A percentile compares a stretch with the other conserved stretches of the same genome.
phyloP scores from a whole-genome alignment of 2,888 invertebrate species.

The Noctua pronuba region DNA sequence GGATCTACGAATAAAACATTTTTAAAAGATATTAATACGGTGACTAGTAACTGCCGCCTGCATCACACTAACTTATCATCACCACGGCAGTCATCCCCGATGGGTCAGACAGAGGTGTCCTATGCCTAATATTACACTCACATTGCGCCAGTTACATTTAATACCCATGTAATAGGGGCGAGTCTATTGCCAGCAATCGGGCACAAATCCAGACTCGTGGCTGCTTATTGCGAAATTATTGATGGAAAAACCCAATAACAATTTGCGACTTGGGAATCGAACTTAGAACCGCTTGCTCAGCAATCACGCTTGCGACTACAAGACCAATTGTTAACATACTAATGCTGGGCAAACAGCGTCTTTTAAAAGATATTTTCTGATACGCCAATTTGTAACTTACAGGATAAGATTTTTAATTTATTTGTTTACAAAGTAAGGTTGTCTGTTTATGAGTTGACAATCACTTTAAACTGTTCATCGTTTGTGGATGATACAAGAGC shows the following conservation, averaged over 20 bases:
- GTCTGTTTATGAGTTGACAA: conserved; percentile 9
- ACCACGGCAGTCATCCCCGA: too few species aligned
- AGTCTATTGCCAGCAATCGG: too few species aligned
- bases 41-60: not conserved
- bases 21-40: not conserved
- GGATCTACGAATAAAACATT: not conserved
- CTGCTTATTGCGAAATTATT: not conserved
- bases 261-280: not conserved
- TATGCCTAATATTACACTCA: too few species aligned
- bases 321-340: not conserved
- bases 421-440: not conserved
- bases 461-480: not conserved
- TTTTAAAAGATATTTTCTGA: not conserved
- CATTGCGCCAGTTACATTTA: too few species aligned
- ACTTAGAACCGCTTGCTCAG: not conserved
- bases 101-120: too few species aligned
- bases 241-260: not conserved
- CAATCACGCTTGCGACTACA: not conserved
- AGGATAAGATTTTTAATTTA: not conserved
- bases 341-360: not conserved
- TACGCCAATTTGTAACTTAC: not conserved
- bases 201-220: too few species aligned
- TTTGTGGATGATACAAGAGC: conserved; percentile 12
- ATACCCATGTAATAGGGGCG: too few species aligned
- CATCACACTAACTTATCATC: too few species aligned